Conservation (phyloP, 1,140 invertebrate genomes). For the Drosophila yakuba region DNA sequence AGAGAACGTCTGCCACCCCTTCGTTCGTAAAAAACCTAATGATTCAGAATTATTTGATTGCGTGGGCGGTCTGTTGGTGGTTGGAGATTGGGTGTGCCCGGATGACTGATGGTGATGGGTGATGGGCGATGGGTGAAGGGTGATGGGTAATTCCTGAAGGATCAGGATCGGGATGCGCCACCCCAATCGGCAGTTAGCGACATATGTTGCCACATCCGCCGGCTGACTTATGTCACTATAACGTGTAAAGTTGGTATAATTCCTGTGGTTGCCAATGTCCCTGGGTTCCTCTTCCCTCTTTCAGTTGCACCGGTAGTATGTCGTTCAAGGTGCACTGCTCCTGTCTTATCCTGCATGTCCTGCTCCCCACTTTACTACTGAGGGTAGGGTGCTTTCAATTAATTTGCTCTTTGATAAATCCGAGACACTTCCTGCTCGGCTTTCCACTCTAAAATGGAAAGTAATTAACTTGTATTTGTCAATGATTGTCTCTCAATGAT, state of each 20-base stretch:
- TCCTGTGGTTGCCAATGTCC: slow-evolving; percentile 77
- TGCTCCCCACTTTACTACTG: background rate
- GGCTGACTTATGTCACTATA: slow-evolving; percentile 80
- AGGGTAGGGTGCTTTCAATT: slow-evolving; percentile 54
- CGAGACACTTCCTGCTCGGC: slow-evolving; percentile 16
- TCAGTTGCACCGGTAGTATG: slow-evolving; percentile 24
- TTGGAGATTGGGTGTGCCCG: slow-evolving; percentile 27
- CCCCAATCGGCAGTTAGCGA: slow-evolving; percentile 65
- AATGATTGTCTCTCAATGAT: slow-evolving; percentile 35
- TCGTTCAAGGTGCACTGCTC: slow-evolving; percentile 55
- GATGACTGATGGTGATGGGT: background rate
- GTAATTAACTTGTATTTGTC: slow-evolving; percentile 53
- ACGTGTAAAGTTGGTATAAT: slow-evolving; percentile 84
- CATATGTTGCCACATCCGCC: slow-evolving; percentile 76
- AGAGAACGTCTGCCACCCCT: slow-evolving; percentile 40
- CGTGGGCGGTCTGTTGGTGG: slow-evolving; percentile 78
- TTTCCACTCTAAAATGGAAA: slow-evolving; percentile 35
- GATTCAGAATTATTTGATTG: slow-evolving; percentile 83
- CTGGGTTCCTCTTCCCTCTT: slow-evolving; percentile 6
- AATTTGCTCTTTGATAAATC: slow-evolving; percentile 61
- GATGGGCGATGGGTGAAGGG: background rate
- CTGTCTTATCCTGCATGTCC: slow-evolving; percentile 18
- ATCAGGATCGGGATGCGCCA: slow-evolving; percentile 23
- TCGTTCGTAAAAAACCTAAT: slow-evolving; percentile 72
- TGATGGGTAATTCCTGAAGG: background rate